phyloP scores from a whole-genome alignment of 2,113 vertebrate species.

The Ammodramus savannarum region DNA sequence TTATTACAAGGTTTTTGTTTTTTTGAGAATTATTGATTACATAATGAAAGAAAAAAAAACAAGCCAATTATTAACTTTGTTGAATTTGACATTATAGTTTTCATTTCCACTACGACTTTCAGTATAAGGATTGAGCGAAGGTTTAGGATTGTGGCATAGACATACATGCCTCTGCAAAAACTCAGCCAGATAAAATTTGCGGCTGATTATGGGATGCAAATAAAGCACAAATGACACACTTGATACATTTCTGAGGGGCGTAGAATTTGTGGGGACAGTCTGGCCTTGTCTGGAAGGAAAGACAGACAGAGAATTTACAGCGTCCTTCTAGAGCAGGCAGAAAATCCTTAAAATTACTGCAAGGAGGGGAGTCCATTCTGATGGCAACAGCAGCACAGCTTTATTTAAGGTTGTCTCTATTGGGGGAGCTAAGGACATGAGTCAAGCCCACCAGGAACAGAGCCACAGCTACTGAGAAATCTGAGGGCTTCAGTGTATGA shows the following conservation, averaged over 20 bases:
- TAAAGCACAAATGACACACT: background rate
- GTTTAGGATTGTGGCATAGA: background rate
- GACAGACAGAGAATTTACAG: background rate
- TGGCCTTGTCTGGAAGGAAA: background rate
- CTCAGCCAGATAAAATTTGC: background rate
- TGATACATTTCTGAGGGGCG: background rate
- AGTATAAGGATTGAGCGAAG: background rate
- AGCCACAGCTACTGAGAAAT: background rate
- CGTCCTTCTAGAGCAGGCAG: background rate
- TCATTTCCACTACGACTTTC: background rate
- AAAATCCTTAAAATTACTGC: background rate
- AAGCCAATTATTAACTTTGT: background rate
- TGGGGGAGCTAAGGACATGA: background rate
- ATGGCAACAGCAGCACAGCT: background rate
- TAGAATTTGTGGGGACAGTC: background rate
- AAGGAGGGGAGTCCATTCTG: rapidly evolving
- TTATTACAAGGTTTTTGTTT: background rate
- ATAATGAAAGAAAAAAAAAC: background rate
- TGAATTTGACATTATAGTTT: background rate
- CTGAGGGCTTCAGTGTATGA: background rate
- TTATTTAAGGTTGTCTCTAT: background rate
- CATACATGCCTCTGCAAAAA: background rate
- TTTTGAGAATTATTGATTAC: background rate
- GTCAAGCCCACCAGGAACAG: background rate
- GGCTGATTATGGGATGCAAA: background rate